Evolutionary conservation across 1,140 invertebrate genomes (phyloP).

Genomic region (Globodera rostochiensis): DNA sequence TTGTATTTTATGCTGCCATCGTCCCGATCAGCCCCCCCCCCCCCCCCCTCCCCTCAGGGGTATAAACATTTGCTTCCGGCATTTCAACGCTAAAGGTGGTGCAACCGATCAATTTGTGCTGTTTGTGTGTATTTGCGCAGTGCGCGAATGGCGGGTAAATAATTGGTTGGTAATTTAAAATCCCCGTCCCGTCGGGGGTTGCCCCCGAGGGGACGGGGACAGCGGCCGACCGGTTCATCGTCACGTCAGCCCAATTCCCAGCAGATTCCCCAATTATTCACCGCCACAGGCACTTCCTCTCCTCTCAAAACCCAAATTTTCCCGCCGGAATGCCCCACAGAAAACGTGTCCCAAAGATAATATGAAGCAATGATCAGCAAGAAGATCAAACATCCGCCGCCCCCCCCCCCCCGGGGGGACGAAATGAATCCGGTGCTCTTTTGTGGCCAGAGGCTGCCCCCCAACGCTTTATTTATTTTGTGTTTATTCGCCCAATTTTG

Average conservation of each 20-base stretch:
- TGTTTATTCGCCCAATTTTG: not conserved
- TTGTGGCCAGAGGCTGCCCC: not conserved
- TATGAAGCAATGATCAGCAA: no score
- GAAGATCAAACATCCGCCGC: no score
- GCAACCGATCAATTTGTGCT: not conserved
- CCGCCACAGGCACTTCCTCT: not conserved
- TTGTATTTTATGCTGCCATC: no score
- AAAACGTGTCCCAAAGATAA: no score
- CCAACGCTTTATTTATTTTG: not conserved
- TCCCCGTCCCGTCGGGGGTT: not conserved
- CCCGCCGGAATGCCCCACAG: not conserved
- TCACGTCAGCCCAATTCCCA: not conserved
- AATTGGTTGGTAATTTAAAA: not conserved
- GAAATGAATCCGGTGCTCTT: not conserved
- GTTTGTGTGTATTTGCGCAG: not conserved
- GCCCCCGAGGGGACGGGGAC: no score
- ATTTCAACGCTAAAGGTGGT: not conserved
- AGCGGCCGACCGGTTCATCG: not conserved
- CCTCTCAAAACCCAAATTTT: not conserved
- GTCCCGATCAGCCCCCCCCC: no score
- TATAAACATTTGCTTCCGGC: not conserved
- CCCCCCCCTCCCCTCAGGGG: not conserved
- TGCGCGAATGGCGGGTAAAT: not conserved
- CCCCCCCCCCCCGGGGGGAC: no score
- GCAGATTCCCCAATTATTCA: not conserved